A percentile compares a stretch with the other conserved stretches of the same genome.
phyloP scores from a whole-genome alignment of 2,797 vertebrate species.

The Pangasius macronema region DNA sequence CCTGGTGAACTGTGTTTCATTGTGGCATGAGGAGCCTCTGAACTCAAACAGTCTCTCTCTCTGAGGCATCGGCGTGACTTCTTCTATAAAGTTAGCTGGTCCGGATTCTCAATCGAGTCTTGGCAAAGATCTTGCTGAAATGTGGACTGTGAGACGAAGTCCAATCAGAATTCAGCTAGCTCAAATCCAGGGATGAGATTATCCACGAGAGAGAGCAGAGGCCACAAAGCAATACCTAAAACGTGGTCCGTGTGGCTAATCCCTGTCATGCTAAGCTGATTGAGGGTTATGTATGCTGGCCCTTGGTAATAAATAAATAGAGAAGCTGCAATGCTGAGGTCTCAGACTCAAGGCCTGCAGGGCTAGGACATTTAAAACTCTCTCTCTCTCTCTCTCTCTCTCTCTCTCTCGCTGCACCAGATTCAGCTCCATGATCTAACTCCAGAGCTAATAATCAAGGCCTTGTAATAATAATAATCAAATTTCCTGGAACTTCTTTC shows the following conservation, averaged over 20 bases:
- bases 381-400: slow-evolving; percentile 9
- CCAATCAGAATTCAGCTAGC: slow-evolving; percentile 36
- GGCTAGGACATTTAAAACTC: neutral
- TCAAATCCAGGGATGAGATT: slow-evolving; percentile 48
- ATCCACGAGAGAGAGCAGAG: slow-evolving; percentile 40
- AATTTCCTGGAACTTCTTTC: neutral
- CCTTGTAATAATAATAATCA: no score
- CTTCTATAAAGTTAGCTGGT: neutral
- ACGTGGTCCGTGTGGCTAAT: slow-evolving; percentile 50
- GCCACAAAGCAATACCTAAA: slow-evolving; percentile 42
- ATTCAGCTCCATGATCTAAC: slow-evolving; percentile 7
- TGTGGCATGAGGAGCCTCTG: neutral
- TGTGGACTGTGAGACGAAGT: slow-evolving; percentile 28
- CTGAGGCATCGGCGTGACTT: neutral
- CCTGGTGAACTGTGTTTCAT: slow-evolving; percentile 27
- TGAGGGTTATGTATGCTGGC: slow-evolving; percentile 50
- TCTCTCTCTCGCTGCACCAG: neutral
- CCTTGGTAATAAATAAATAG: slow-evolving; percentile 26
- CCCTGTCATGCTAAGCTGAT: slow-evolving; percentile 52
- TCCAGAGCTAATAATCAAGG: slow-evolving; percentile 10
- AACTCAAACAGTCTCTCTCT: slow-evolving; percentile 16
- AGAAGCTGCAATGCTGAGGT: slow-evolving; percentile 18
- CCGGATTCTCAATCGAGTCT: neutral
- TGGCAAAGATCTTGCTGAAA: neutral
- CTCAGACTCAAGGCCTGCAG: neutral